phyloP scores from a whole-genome alignment of 2,888 invertebrate species.

The Anthophora plumipes region DNA sequence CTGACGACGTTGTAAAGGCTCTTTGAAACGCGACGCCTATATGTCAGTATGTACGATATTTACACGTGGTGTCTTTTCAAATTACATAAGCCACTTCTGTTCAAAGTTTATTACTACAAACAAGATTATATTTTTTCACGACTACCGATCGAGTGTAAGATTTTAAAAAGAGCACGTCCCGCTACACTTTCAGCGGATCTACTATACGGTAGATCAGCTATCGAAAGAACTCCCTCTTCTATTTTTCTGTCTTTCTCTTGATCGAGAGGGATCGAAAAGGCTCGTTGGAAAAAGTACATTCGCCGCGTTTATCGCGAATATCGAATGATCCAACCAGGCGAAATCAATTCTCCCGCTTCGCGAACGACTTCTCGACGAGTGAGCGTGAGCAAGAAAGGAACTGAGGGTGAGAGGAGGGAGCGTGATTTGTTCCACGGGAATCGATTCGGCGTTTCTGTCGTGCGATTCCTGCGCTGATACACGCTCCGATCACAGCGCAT shows the following conservation, averaged over 20 bases:
- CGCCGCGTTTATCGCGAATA: slow-evolving; percentile 38
- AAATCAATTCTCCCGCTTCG: slow-evolving; percentile 44
- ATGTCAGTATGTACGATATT: no score
- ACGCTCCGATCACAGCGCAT: slow-evolving; percentile 57
- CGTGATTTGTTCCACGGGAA: slow-evolving; percentile 59
- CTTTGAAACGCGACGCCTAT: no score
- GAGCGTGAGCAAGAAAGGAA: slow-evolving; percentile 14
- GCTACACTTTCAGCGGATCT: no score
- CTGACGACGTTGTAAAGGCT: not conserved
- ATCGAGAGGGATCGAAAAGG: not conserved
- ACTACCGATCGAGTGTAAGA: no score
- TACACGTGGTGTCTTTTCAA: no score
- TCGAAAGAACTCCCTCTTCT: not conserved
- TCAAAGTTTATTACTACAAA: no score
- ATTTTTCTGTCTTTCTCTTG: not conserved
- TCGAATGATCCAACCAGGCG: slow-evolving; percentile 12
- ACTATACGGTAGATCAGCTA: not conserved
- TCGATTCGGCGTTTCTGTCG: slow-evolving; percentile 57
- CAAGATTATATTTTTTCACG: no score
- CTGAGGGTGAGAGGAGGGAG: not conserved
- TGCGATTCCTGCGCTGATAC: slow-evolving; percentile 55
- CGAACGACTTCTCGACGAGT: not conserved
- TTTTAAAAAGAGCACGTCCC: no score
- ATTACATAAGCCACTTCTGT: no score
- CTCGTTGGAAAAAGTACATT: slow-evolving; percentile 5